Evolutionary conservation across 2,797 vertebrate genomes (phyloP).

Genomic region (Gastrophryne carolinensis): DNA sequence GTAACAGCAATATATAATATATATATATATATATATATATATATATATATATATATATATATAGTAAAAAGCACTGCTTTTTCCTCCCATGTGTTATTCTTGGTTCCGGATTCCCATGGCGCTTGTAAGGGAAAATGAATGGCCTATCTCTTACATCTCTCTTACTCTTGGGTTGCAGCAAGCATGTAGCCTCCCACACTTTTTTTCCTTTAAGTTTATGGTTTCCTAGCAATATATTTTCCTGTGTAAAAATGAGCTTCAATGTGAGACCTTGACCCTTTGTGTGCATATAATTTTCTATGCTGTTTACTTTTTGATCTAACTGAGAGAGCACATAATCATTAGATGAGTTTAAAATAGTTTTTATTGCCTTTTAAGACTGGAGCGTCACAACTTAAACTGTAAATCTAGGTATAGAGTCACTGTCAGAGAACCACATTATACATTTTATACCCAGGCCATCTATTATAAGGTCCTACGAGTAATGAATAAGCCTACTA

Average conservation of each 20-base stretch:
- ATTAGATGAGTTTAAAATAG: background rate
- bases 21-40: too few species aligned
- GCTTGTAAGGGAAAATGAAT: constrained; percentile 72
- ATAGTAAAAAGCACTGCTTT: too few species aligned
- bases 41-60: too few species aligned
- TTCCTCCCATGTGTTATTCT: constrained; percentile 74
- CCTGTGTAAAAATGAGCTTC: background rate
- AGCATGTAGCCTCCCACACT: background rate
- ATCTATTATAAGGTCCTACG: too few species aligned
- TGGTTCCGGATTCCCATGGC: constrained; percentile 74
- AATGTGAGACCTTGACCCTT: background rate
- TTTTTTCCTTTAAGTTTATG: background rate
- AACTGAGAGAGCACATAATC: background rate
- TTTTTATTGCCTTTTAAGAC: background rate
- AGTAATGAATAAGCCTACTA: too few species aligned
- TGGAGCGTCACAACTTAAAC: too few species aligned
- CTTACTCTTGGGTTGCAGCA: constrained; percentile 68
- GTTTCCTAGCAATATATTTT: background rate
- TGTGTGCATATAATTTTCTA: background rate
- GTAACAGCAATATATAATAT: too few species aligned
- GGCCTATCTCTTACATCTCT: constrained; percentile 76
- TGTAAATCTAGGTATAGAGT: too few species aligned
- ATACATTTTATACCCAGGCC: too few species aligned
- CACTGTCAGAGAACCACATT: too few species aligned
- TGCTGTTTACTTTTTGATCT: background rate